Evolutionary conservation across 2,888 invertebrate species (phyloP).

Genomic region (Anticlea derivata): DNA sequence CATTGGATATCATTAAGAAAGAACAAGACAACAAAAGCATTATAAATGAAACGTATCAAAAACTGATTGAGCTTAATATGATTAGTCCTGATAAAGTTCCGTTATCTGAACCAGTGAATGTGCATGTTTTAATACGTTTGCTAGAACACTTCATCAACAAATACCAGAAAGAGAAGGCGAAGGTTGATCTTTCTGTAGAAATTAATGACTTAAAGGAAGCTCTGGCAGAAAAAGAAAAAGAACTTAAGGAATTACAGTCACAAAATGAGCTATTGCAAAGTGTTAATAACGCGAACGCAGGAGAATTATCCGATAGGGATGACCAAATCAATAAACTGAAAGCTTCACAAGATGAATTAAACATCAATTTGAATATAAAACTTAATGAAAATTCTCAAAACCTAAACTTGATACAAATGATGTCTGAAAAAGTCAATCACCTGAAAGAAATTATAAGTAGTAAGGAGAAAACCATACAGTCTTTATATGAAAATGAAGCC

Average conservation of each 20-base stretch:
- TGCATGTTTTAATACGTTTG: constrained; percentile 47
- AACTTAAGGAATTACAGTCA: constrained; percentile 43
- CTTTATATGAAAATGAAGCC: constrained; percentile 41
- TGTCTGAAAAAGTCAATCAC: constrained; percentile 52
- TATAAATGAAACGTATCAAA: constrained; percentile 50
- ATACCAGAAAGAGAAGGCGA: constrained; percentile 41
- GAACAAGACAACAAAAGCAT: constrained; percentile 56
- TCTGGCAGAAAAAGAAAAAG: constrained; percentile 51
- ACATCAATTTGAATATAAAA: constrained; percentile 48
- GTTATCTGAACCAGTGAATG: constrained; percentile 38
- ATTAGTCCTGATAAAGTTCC: constrained; percentile 45
- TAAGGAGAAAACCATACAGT: constrained; percentile 50
- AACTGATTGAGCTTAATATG: constrained; percentile 51
- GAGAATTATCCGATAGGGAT: constrained; percentile 46
- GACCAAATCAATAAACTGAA: constrained; percentile 43
- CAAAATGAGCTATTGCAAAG: constrained; percentile 44
- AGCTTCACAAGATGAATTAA: constrained; percentile 49
- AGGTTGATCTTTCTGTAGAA: constrained; percentile 44
- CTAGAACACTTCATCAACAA: constrained; percentile 51
- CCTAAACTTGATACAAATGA: constrained; percentile 42
- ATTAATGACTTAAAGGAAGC: constrained; percentile 43
- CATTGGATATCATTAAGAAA: constrained; percentile 62
- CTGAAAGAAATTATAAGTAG: constrained; percentile 46
- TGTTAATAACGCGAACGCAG: constrained; percentile 40
- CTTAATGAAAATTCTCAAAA: constrained; percentile 53